phyloP scores from a whole-genome alignment of 2,888 invertebrate genomes.

The Celastrina argiolus region DNA sequence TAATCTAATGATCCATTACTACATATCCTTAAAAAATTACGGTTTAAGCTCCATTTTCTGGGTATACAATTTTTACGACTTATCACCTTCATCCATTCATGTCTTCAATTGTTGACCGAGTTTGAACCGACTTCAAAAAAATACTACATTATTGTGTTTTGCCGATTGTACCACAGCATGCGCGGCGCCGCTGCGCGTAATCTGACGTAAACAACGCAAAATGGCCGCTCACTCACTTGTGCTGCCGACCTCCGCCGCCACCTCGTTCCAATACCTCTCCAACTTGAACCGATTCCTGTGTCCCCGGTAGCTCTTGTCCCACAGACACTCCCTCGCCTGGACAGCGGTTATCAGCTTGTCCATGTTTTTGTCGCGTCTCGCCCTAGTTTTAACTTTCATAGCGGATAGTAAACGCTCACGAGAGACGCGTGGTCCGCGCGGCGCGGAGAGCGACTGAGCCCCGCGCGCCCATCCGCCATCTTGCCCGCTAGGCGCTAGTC shows the following conservation, averaged over 20 bases:
- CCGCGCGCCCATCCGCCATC: constrained; percentile 36
- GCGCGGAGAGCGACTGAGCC: constrained; percentile 43
- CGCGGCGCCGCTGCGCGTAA: constrained; percentile 26
- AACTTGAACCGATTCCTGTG: constrained; percentile 68
- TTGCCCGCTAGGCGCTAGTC: neutral
- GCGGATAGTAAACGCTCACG: constrained; percentile 54
- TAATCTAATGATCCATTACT: too few species aligned
- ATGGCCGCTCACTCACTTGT: constrained; percentile 59
- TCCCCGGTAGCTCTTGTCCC: constrained; percentile 69
- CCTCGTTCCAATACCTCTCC: constrained; percentile 73
- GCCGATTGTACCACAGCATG: constrained; percentile 3
- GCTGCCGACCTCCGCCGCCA: constrained; percentile 66
- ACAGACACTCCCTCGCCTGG: constrained; percentile 67
- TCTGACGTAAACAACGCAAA: constrained; percentile 30
- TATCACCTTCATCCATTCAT: too few species aligned
- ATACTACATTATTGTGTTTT: neutral
- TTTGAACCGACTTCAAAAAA: too few species aligned
- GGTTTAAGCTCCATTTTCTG: too few species aligned
- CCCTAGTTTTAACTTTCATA: constrained; percentile 56
- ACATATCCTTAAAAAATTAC: too few species aligned
- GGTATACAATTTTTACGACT: too few species aligned
- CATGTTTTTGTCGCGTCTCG: constrained; percentile 63
- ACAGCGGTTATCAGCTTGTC: constrained; percentile 71
- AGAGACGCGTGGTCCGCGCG: constrained; percentile 44
- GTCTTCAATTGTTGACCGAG: too few species aligned